Evolutionary conservation across 2,888 invertebrate genomes (phyloP), one percentile per base, ranked within the genome.

Genomic region (Glyphotaelius pellucidus): DNA sequence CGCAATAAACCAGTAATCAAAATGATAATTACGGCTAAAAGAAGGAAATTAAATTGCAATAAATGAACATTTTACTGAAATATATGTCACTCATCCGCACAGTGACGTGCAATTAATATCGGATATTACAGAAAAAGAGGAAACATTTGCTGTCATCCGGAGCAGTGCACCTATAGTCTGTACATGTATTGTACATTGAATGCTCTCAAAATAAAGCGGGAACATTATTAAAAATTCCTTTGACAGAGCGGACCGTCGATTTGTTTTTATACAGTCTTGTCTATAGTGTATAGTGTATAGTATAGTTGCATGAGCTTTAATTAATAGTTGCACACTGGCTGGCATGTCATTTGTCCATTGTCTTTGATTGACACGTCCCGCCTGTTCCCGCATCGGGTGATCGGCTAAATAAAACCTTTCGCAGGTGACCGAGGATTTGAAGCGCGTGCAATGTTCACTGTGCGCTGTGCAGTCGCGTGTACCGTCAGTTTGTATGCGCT

Each of bases 151-250:
- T 79, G 67, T 79, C n/a, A 88, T 67, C 19, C 52, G 25, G 67
- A 32, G 25, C 67, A 9, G 67, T 67, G 67, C 25, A 25, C 67
- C 25, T 67, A 67, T 67, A 25, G 25, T 67, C 25, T 67, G n/a
- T 38, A 85, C 85, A 35, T 32, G 19, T n/a, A n/a, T n/a, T n/a
- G n/a, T 79, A 35, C 31, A 30, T 67, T 67, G 32, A 88, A 88
- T 79, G 67, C 88, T 67, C 88, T 67, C 67, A 88, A 79, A 67
- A 88, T 88, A 89, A 89, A 90, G 67, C 81, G 42, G 81, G 90
- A 31, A 95, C 94, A 95, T 94, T 95, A 95, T 96, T 95, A 95
- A 96, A 96, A 95, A 96, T 95, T 96, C 95, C 94, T 95, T 96
- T 95, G 95, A 95, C 95, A 95, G 52, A 85, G 94, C 80, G 94